Evolutionary conservation across 2,888 invertebrate genomes (phyloP), one percentile per base, ranked within the genome.

Genomic region (Acanthosoma haemorrhoidale): DNA sequence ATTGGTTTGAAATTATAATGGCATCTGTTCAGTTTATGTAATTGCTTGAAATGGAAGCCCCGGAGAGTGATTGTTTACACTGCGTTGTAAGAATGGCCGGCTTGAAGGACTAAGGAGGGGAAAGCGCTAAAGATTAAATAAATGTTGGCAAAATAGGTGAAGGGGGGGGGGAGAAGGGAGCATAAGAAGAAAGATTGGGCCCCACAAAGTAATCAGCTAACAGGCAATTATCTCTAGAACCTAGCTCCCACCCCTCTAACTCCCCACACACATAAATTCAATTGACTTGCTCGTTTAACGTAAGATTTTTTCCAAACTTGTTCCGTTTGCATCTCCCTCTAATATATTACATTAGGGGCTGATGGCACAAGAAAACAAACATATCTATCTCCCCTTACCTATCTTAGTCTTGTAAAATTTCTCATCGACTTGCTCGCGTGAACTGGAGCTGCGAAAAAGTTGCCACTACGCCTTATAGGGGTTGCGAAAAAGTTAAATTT

Each of bases 131-230:
- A 25, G 51, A 51, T 51, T 51, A 51, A 51, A 51, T 51, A 51
- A 51, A 21, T 59, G 15, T 18, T 32, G 61, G 8, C 61, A 18
- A 61, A 21, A 36, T 34, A 36, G 61, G 61, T 21, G 51, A 6
- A 13, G 51, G 51, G 51, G 21, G 51, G 25, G 51, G n/a, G n/a
- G n/a, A n/a, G n/a, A n/a, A n/a, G n/a, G n/a, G n/a, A n/a, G n/a
- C n/a, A n/a, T n/a, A n/a, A n/a, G 51, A 51, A 51, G 51, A 51
- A 51, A 51, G 61, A 32, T 21, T 6, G 34, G 8, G 16, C n/a
- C 61, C 34, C 31, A 25, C 25, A 51, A 32, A 32, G 61, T 36
- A 61, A 61, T 61, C 61, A 61, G 32, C 61, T 61, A 61, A 61
- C 18, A 21, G 61, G 18, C 61, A 61, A 61, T 36, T 61, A 34